phyloP scores from a whole-genome alignment of 2,797 vertebrate genomes.

The Cynopterus sphinx region DNA sequence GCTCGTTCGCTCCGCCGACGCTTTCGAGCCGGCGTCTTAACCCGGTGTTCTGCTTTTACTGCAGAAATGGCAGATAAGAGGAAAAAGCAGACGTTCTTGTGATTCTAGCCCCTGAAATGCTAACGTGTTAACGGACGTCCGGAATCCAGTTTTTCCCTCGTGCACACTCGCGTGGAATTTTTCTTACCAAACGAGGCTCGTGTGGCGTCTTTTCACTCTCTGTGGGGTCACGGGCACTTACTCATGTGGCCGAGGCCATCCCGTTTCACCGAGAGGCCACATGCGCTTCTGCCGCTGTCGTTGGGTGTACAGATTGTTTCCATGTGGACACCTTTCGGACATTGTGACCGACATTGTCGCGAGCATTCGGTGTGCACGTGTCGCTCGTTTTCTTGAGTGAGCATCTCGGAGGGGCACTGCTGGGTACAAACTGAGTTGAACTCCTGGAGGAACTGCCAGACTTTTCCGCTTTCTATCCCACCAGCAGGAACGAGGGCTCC shows the following conservation, averaged over 20 bases:
- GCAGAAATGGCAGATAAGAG: not conserved
- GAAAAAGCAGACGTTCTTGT: not conserved
- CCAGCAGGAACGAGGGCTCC: not conserved
- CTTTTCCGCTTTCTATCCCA: not conserved
- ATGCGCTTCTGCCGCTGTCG: not conserved
- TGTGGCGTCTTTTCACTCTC: not conserved
- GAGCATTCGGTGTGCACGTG: not conserved
- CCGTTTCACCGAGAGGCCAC: accelerated
- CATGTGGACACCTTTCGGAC: not conserved
- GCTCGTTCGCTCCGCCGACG: not conserved
- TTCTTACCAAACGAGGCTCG: not conserved
- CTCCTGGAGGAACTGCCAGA: not conserved
- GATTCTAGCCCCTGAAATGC: not conserved
- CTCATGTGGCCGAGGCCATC: not conserved
- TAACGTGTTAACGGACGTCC: not conserved
- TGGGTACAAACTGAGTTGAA: not conserved
- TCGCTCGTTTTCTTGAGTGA: not conserved
- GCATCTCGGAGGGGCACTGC: too few relatives aligned
- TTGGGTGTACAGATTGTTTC: not conserved
- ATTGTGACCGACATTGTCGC: not conserved
- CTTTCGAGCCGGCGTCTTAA: not conserved
- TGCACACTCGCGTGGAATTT: not conserved
- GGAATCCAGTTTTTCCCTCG: not conserved
- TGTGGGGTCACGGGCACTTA: accelerated
- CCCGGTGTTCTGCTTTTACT: not conserved